Conservation (phyloP, 2,113 vertebrate genomes). For the Eira barbara region DNA sequence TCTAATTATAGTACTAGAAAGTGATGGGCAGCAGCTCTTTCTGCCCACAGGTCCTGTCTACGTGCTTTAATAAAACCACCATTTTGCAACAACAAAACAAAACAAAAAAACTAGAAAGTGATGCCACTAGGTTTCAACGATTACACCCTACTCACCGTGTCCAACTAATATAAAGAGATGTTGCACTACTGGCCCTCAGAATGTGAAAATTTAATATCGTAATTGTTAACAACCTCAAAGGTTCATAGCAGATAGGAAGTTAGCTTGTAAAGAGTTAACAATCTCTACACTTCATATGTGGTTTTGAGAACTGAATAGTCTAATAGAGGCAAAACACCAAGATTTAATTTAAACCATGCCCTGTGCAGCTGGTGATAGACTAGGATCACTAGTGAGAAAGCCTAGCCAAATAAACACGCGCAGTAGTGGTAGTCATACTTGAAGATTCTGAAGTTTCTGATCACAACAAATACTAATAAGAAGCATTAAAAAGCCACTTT, state of each 20-base stretch:
- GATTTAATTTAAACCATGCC: neutral
- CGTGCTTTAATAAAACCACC: neutral
- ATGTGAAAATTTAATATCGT: neutral
- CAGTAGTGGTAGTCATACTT: neutral
- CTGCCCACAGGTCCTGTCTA: neutral
- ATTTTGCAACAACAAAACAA: neutral
- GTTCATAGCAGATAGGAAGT: neutral
- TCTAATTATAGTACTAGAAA: neutral
- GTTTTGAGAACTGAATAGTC: neutral
- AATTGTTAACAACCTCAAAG: neutral
- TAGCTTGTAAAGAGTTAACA: neutral
- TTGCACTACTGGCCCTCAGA: neutral
- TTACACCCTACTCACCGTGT: neutral
- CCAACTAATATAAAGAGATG: neutral
- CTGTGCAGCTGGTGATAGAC: neutral
- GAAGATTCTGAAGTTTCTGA: neutral
- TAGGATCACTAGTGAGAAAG: neutral
- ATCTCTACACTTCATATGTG: neutral
- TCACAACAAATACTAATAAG: neutral
- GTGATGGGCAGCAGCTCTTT: neutral
- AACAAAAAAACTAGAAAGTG: neutral
- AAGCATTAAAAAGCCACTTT: neutral
- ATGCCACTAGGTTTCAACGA: neutral
- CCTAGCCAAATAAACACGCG: neutral
- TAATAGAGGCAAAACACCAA: neutral